A percentile compares a stretch with the other conserved stretches of the same genome.
Conservation (phyloP, 2,888 invertebrate genomes). For the Epiperipatus broadwayi region DNA sequence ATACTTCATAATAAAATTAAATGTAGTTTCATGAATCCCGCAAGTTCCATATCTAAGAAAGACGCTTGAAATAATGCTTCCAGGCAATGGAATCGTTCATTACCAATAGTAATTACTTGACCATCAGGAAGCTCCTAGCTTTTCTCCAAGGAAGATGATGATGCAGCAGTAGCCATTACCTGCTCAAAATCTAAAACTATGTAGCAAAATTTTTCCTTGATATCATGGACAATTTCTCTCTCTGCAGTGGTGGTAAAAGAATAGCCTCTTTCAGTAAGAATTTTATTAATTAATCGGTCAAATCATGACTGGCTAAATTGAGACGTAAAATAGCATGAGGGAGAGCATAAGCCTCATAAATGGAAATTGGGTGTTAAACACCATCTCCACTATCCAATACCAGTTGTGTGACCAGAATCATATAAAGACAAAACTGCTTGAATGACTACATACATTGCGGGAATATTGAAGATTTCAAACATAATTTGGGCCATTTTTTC, state of each 20-base stretch:
- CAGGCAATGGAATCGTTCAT: no score
- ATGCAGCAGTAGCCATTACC: no score
- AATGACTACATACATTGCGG: conserved; percentile 30
- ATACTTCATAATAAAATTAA: no score
- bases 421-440: conserved; percentile 30
- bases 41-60: no score
- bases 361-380: conserved; percentile 33
- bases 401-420: conserved; percentile 32
- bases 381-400: conserved; percentile 35
- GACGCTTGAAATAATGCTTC: no score
- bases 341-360: conserved; percentile 52
- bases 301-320: conserved; percentile 74
- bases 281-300: conserved; percentile 71
- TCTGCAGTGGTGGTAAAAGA: conserved; percentile 47
- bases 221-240: conserved; percentile 31
- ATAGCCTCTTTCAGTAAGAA: conserved; percentile 73
- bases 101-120: no score
- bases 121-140: no score
- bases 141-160: no score
- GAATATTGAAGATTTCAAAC: conserved; percentile 32
- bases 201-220: conserved; percentile 27
- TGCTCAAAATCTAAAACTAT: conserved; percentile 21
- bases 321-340: conserved; percentile 80
- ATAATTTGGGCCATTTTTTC: no score
- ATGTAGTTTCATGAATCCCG: no score